A percentile compares a stretch with the other conserved stretches of the same genome.
These are phyloP conservation scores for Ceratina australensis DNA, from an alignment of 1,140 invertebrate genomes.

Conservation along the genomic window DNA sequence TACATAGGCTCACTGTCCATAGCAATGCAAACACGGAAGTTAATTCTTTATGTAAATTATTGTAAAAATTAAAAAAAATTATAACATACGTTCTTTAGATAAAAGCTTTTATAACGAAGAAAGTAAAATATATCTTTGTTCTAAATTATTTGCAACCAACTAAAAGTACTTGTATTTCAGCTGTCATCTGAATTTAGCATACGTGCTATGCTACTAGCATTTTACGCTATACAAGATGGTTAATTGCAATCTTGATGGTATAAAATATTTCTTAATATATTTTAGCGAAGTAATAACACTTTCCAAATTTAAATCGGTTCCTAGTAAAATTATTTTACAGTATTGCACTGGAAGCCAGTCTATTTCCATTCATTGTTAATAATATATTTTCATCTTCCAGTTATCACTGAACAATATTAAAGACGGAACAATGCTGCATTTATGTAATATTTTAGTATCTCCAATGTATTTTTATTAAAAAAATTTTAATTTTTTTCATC, in stretches of 20 bases:
- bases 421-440: constrained; percentile 36
- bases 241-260: constrained; percentile 34
- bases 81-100: background rate
- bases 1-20: background rate
- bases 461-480: constrained; percentile 32
- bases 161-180: constrained; percentile 27
- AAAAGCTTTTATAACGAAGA: constrained; percentile 15
- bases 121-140: constrained; percentile 3
- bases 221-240: constrained; percentile 17
- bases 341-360: constrained; percentile 47
- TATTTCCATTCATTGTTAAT: constrained; percentile 32
- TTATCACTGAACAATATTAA: constrained; percentile 29
- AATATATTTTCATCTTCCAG: constrained; percentile 31
- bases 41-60: constrained; percentile 1
- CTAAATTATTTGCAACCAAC: constrained; percentile 27
- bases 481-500: constrained; percentile 44
- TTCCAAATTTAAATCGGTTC: constrained; percentile 34
- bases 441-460: constrained; percentile 31
- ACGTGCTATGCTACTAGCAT: constrained; percentile 27
- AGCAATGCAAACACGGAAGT: no score
- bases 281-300: constrained; percentile 29
- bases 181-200: constrained; percentile 42
- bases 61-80: constrained; percentile 1
- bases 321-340: constrained; percentile 37
- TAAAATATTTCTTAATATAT: constrained; percentile 48